Evolutionary conservation across 2,113 vertebrate genomes (phyloP).

Genomic region (Sphaerodactylus townsendi): DNA sequence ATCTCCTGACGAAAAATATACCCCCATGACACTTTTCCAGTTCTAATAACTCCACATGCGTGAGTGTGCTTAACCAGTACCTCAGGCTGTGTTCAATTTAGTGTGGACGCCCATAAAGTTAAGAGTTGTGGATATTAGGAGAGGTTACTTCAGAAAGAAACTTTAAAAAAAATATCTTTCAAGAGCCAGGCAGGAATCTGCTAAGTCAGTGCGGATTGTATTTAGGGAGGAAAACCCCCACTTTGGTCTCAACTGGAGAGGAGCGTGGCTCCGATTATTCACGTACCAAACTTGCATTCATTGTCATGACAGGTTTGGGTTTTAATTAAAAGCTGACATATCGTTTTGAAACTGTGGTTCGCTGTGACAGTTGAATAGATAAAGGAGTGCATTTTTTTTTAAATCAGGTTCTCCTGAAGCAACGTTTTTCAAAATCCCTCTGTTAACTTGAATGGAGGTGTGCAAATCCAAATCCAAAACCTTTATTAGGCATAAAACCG

Average conservation of each 20-base stretch:
- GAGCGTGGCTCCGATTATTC: neutral
- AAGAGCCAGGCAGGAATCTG: neutral
- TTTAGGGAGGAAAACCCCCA: conserved; percentile 20
- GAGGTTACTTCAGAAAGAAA: neutral
- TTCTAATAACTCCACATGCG: no score
- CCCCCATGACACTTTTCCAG: no score
- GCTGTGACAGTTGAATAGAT: conserved; percentile 43
- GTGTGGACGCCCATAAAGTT: neutral
- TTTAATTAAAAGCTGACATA: neutral
- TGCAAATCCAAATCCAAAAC: no score
- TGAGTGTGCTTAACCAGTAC: no score
- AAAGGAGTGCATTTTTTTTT: conserved; percentile 56
- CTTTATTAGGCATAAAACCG: no score
- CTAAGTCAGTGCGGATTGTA: neutral
- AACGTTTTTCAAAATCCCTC: neutral
- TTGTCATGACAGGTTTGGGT: neutral
- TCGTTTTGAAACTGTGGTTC: conserved; percentile 1
- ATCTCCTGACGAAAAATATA: no score
- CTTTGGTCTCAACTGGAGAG: neutral
- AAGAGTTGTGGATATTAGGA: neutral
- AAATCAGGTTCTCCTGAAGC: neutral
- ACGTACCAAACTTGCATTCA: neutral
- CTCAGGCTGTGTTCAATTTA: neutral
- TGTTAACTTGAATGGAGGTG: neutral
- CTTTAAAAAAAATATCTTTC: neutral